Evolutionary conservation across 2,113 vertebrate genomes (phyloP).

Genomic region (Platichthys flesus): DNA sequence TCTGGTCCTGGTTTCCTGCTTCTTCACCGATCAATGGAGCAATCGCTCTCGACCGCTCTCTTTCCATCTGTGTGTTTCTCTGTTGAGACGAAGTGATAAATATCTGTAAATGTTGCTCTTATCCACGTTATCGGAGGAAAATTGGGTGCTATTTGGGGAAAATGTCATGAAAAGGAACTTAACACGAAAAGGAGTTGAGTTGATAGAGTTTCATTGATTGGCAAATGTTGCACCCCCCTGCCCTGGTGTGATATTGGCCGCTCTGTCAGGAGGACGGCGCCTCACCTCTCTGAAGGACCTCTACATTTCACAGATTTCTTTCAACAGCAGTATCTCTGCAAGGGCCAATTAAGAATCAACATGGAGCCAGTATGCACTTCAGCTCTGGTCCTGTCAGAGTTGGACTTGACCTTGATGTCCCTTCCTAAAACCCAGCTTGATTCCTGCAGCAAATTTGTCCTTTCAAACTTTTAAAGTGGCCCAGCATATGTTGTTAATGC

Average conservation of each 20-base stretch:
- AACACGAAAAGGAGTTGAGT: too few species aligned
- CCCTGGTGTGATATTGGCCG: too few species aligned
- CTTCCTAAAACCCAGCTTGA: not conserved
- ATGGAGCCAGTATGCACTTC: not conserved
- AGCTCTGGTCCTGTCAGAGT: not conserved
- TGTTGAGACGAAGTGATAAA: not conserved
- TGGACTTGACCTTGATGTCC: constrained; percentile 35
- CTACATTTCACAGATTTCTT: too few species aligned
- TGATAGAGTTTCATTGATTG: too few species aligned
- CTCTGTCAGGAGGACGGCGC: too few species aligned
- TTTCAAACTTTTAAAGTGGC: constrained; percentile 27
- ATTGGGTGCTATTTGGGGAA: not conserved
- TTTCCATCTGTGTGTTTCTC: constrained; percentile 30
- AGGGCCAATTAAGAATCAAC: constrained; percentile 44
- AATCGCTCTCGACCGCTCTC: not conserved
- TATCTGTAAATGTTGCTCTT: not conserved
- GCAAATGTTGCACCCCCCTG: too few species aligned
- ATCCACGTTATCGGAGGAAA: not conserved
- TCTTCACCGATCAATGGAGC: constrained; percentile 8
- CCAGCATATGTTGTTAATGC: constrained; percentile 36
- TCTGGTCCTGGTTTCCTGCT: not conserved
- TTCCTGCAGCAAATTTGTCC: constrained; percentile 32
- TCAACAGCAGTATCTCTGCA: too few species aligned
- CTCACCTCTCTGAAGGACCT: too few species aligned
- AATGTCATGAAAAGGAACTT: not conserved